Conservation (phyloP, 2,888 invertebrate species). For the Vanessa cardui region DNA sequence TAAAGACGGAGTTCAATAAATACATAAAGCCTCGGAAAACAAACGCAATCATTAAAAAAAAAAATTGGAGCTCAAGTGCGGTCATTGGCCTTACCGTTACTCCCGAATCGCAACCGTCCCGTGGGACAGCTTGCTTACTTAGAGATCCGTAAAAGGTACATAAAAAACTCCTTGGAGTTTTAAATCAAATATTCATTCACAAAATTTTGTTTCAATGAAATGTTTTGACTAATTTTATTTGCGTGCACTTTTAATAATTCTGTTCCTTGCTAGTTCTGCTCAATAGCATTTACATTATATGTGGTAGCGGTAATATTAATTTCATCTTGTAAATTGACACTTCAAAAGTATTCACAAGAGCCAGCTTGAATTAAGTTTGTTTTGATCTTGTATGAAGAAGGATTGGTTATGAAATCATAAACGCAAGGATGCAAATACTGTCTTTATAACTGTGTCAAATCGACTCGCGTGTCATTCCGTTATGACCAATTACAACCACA, state of each 20-base stretch:
- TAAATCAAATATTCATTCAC: background rate
- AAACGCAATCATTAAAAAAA: constrained; percentile 36
- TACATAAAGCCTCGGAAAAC: constrained; percentile 27
- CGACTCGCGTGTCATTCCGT: background rate
- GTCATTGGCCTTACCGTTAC: constrained; percentile 59
- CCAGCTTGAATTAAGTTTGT: no score
- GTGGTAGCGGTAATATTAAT: no score
- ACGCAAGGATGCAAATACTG: background rate
- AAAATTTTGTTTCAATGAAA: no score
- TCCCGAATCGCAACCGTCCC: constrained; percentile 52
- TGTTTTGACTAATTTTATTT: background rate
- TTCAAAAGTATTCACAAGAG: no score
- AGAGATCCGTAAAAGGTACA: constrained; percentile 40
- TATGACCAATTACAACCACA: background rate
- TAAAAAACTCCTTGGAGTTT: constrained; percentile 5
- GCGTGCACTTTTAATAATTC: background rate
- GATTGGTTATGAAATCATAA: background rate
- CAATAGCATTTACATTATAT: no score
- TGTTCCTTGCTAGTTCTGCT: no score
- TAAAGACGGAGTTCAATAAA: background rate
- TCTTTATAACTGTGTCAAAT: background rate
- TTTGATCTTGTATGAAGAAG: background rate
- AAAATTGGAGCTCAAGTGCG: constrained; percentile 48
- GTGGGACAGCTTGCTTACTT: constrained; percentile 47
- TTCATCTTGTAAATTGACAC: no score